Base-by-base conservation (phyloP, 2,113 vertebrate genomes). In the Corythornis cristatus region DNA sequence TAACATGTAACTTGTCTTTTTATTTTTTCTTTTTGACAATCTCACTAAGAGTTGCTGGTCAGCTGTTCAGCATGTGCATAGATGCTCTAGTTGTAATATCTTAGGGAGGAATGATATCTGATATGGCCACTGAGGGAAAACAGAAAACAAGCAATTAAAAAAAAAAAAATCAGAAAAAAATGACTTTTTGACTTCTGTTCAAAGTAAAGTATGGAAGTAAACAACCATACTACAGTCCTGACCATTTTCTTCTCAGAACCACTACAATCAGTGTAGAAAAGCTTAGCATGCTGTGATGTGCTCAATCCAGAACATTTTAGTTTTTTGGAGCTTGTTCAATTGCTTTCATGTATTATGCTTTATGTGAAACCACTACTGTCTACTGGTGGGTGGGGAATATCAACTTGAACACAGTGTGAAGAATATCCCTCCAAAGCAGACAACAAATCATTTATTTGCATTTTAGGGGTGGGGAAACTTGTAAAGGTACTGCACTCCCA, bases 141-240 rank as follows among this genome's bases (percentile, higher is more conserved):
- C 3, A 19, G 28, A 16, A 2, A 1, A 31, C 33, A 50, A 17
- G 4, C 40, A 78, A 65, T 18, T 17, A 11, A 1, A 23, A 29
- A 87, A 35, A 35, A 35, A 58, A 3, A 15, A 5, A 20, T 46
- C 28, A 68, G 43, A 60, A 83, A 76, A 76, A 60, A 60, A 2
- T 13, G 75, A 19, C 14, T 28, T 31, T 16, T 14, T 85, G 57
- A 37, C 28, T 82, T 79, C 51, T 54, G 12, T 71, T 74, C 15
- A 54, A 43, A 33, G 33, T 33, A 33, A 33, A 33, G 33, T 33
- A 33, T 33, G 50, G 31, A 86, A 72, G 75, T 19, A 21, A 64
- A 10, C 21, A 42, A 20, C 56, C 5, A 3, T 12, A 5, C 29
- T 17, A 6, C 19, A 70, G 14, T 9, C 31, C 13, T 0, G 0